Conservation (phyloP, 2,797 vertebrate genomes). For the Sebastes dallii region DNA sequence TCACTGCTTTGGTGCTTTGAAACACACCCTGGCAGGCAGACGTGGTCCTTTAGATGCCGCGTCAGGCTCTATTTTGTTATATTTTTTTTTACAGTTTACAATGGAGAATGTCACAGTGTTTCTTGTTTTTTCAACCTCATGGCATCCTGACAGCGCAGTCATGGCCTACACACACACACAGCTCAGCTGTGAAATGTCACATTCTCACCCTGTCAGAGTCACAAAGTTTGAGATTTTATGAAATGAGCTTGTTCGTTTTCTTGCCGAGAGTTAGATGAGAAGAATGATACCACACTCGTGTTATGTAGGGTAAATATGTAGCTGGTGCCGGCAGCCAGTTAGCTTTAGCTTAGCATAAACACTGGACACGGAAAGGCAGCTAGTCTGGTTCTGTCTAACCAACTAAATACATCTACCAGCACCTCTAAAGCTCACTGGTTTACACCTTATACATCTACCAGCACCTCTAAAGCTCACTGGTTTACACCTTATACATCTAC, state of each 20-base stretch:
- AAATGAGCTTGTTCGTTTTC: not conserved
- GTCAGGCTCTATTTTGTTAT: constrained; percentile 29
- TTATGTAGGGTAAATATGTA: not conserved
- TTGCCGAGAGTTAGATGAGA: not conserved
- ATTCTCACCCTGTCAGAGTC: constrained; percentile 11
- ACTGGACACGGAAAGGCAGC: not conserved
- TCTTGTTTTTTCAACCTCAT: constrained; percentile 33
- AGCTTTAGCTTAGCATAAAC: not conserved
- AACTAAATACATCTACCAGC: not conserved
- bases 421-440: no score
- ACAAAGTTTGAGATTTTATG: not conserved
- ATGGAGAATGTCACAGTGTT: constrained; percentile 45
- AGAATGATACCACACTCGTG: no score
- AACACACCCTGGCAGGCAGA: constrained; percentile 54
- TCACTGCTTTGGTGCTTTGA: constrained; percentile 60
- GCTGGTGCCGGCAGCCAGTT: not conserved
- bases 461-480: no score
- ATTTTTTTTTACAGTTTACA: constrained; percentile 37
- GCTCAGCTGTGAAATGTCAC: constrained; percentile 32
- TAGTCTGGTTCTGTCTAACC: no score
- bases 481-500: not conserved
- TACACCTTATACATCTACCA: not conserved
- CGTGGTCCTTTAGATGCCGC: constrained; percentile 47
- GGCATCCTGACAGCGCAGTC: constrained; percentile 19
- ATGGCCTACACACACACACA: not conserved